A percentile compares a stretch with the other conserved stretches of the same genome.
Evolutionary conservation across 2,888 invertebrate genomes (phyloP).

Genomic region (Drosophila mayaguana): DNA sequence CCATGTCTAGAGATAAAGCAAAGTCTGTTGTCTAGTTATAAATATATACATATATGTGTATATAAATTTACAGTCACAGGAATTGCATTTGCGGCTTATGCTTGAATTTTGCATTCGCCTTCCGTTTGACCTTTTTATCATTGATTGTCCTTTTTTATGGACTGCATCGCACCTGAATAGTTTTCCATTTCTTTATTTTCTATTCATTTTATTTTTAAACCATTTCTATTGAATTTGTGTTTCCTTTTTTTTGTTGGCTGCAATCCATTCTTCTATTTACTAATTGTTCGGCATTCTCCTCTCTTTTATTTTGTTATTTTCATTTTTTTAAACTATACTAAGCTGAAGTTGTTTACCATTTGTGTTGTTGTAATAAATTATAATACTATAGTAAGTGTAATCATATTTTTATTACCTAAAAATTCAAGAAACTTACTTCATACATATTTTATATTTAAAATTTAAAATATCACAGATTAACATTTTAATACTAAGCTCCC

Average conservation of each 20-base stretch:
- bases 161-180: slow-evolving; percentile 21
- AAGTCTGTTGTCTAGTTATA: slow-evolving; percentile 11
- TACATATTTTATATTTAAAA: background rate
- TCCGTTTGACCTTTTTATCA: slow-evolving; percentile 8
- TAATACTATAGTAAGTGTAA: background rate
- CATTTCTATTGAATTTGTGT: slow-evolving; percentile 23
- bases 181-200: slow-evolving; percentile 17
- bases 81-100: background rate
- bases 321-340: background rate
- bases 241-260: slow-evolving; percentile 27
- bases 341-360: background rate
- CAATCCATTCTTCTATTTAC: slow-evolving; percentile 18
- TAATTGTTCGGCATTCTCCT: slow-evolving; percentile 29
- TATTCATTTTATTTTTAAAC: background rate
- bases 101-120: background rate
- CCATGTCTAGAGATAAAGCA: slow-evolving; percentile 47
- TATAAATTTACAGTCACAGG: background rate
- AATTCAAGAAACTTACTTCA: background rate
- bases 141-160: slow-evolving; percentile 24
- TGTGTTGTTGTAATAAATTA: background rate
- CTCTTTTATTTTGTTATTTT: background rate
- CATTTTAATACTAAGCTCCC: background rate
- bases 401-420: background rate
- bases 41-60: background rate
- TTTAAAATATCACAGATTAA: background rate